phyloP scores from a whole-genome alignment of 2,113 vertebrate species.

The Ammospiza caudacuta region DNA sequence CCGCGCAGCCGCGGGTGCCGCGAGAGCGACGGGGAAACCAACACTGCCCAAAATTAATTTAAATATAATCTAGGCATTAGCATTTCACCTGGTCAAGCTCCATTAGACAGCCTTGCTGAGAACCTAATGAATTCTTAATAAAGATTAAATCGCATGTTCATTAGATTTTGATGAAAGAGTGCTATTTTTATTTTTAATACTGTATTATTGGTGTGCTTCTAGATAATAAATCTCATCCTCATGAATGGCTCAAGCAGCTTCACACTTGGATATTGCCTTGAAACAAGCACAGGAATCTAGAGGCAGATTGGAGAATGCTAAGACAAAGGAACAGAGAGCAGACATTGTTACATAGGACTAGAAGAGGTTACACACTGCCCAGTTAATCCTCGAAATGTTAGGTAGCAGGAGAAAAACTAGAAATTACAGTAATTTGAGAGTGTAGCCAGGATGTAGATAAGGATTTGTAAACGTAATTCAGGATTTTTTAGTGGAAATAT shows the following conservation, averaged over 20 bases:
- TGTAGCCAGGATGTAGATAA: neutral
- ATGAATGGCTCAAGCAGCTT: slow-evolving; percentile 8
- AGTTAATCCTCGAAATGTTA: slow-evolving; percentile 23
- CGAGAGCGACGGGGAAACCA: neutral
- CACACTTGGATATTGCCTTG: neutral
- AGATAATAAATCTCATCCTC: slow-evolving; percentile 31
- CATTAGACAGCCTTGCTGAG: slow-evolving; percentile 51
- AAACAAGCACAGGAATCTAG: neutral
- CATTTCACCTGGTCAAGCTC: slow-evolving; percentile 56
- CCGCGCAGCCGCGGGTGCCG: neutral
- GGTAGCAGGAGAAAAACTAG: neutral
- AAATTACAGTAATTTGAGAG: neutral
- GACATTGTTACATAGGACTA: slow-evolving; percentile 1
- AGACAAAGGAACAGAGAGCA: slow-evolving; percentile 46
- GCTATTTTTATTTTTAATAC: slow-evolving; percentile 54
- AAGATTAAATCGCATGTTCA: slow-evolving; percentile 19
- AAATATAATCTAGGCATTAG: slow-evolving; percentile 39
- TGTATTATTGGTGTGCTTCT: slow-evolving; percentile 38
- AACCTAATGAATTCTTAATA: slow-evolving; percentile 58
- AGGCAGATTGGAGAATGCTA: neutral
- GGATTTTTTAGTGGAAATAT: neutral
- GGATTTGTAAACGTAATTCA: slow-evolving; percentile 17
- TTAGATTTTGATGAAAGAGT: slow-evolving; percentile 58
- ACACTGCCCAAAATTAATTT: slow-evolving; percentile 31
- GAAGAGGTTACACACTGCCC: neutral